These are phyloP conservation scores for Premnoplex brunnescens DNA, from an alignment of 2,797 vertebrate species.

Conservation along the genomic window DNA sequence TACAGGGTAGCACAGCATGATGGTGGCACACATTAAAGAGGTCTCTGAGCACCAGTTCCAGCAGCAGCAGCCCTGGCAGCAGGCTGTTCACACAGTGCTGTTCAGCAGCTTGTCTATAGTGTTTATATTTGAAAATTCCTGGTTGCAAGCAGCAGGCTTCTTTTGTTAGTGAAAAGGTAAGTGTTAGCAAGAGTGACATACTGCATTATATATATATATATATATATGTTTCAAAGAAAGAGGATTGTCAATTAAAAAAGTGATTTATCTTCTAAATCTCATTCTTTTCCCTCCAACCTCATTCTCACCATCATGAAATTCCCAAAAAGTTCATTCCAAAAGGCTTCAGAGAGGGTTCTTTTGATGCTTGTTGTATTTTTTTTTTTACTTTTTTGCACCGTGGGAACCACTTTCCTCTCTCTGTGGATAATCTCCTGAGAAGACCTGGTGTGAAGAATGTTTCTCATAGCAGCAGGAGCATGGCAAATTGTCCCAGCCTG, in stretches of 20 bases:
- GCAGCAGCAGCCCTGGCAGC: background rate
- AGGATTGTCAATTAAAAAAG: background rate
- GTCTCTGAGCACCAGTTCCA: background rate
- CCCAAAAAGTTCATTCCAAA: background rate
- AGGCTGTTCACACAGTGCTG: background rate
- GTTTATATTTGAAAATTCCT: background rate
- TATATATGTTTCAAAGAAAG: background rate
- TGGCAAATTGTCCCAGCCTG: slow-evolving; percentile 24
- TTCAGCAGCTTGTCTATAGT: background rate
- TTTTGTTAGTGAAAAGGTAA: background rate
- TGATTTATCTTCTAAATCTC: background rate
- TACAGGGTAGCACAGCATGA: background rate
- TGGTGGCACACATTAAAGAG: background rate
- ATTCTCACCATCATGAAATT: background rate
- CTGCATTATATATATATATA: background rate
- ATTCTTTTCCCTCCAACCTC: background rate
- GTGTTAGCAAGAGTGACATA: background rate
- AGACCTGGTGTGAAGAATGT: slow-evolving; percentile 28
- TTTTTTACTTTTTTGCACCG: background rate
- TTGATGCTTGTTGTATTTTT: background rate
- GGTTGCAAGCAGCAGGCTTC: background rate
- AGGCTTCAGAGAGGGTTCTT: background rate
- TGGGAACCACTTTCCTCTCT: slow-evolving; percentile 18
- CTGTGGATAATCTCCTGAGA: slow-evolving; percentile 33
- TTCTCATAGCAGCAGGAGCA: slow-evolving; percentile 13